Conservation (phyloP, 2,888 invertebrate genomes). For the Macaria liturata region DNA sequence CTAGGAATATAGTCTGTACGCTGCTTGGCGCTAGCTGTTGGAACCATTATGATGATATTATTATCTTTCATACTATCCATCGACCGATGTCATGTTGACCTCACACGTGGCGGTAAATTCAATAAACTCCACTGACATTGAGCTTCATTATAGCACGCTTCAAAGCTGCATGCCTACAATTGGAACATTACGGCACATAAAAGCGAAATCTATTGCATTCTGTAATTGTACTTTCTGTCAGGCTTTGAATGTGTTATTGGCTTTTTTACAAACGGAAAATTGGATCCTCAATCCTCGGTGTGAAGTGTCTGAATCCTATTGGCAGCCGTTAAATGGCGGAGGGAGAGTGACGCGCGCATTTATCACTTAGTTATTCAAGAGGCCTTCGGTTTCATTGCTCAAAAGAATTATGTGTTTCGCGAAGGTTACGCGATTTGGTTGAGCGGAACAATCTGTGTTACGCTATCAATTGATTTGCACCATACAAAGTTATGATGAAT, state of each 20-base stretch:
- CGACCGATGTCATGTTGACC: too few species aligned
- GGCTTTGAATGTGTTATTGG: constrained; percentile 12
- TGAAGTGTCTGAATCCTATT: constrained; percentile 19
- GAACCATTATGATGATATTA: too few species aligned
- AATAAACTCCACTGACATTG: too few species aligned
- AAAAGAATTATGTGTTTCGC: constrained; percentile 18
- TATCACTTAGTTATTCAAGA: constrained; percentile 17
- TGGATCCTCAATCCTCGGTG: constrained; percentile 17
- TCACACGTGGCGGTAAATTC: too few species aligned
- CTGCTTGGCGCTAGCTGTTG: too few species aligned
- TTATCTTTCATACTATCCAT: too few species aligned
- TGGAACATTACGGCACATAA: neutral
- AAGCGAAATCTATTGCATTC: constrained; percentile 3
- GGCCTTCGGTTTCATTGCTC: constrained; percentile 13
- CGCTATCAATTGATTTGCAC: neutral
- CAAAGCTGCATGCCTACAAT: too few species aligned
- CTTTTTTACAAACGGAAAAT: constrained; percentile 14
- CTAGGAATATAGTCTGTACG: too few species aligned
- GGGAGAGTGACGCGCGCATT: constrained; percentile 16
- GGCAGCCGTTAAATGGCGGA: constrained; percentile 19
- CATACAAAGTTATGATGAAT: too few species aligned
- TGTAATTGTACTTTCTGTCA: constrained; percentile 10
- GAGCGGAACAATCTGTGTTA: constrained; percentile 4
- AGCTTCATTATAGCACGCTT: too few species aligned
- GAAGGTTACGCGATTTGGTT: neutral